Base-by-base conservation (phyloP, 2,888 invertebrate species). In the Cremastinae sp. region DNA sequence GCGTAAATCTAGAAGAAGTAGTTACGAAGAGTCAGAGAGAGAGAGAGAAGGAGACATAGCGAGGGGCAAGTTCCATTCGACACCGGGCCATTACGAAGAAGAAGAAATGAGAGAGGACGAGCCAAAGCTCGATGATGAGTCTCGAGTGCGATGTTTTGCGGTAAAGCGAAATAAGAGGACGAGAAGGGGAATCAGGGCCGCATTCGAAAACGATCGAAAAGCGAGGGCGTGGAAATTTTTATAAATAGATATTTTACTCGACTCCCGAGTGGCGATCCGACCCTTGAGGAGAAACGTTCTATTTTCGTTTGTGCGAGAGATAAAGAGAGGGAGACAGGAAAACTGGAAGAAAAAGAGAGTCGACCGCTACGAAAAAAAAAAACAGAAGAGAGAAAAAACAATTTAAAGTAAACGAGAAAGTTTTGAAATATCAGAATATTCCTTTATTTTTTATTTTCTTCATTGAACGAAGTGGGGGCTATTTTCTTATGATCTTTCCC, bases 181-280 rank as follows among this genome's bases (percentile, higher is more conserved):
- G 41, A 9, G 75, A 14, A 28, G 51, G 75, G 74, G 76, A 58
- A 59, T 66, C 86, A 86, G 87, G 87, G 86, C 86, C 87, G 87
- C 84, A 82, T 62, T 28, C 59, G 58, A 54, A 56, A 61, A 61
- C 58, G 58, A 43, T 65, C 49, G 70, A 61, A 72, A 73, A 77
- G 81, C 80, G 80, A 82, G 79, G 79, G 80, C 82, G 81, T 81
- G 73, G 58, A 75, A 66, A 73, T 51, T 72, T 75, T 64, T 87
- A 87, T 84, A 84, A 87, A 87, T 87, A 87, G 86, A 85, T 72
- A 59, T 74, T 58, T 62, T 78, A 72, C 80, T 80, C 80, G 72
- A 78, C 83, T 83, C 80, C 79, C 74, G 81, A 72, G 59, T 70
- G 74, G 43, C 72, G 83, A 83, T 88, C 82, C 88, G 88, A 85